Percentiles rank a stretch among this genome's conserved stretches.
Evolutionary conservation across 2,113 vertebrate species (phyloP).

Genomic region (Vidua macroura): DNA sequence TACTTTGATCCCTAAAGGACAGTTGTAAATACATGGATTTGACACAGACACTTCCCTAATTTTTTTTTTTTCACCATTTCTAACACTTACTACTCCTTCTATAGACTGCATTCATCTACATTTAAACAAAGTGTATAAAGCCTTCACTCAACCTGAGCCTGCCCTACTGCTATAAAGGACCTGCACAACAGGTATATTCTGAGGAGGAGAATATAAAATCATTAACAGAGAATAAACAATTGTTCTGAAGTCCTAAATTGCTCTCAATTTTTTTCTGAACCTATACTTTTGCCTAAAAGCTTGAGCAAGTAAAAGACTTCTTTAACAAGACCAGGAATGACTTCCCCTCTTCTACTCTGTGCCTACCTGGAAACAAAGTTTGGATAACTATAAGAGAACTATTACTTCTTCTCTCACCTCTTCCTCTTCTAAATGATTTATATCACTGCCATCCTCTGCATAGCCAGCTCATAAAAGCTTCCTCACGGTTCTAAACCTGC

Average conservation of each 20-base stretch:
- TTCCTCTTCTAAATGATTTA: not conserved
- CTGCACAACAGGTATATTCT: not conserved
- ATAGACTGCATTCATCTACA: not conserved
- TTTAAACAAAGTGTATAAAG: not conserved
- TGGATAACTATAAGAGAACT: not conserved
- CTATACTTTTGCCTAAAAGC: not conserved
- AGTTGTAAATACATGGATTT: not conserved
- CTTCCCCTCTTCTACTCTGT: not conserved
- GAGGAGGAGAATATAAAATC: not conserved
- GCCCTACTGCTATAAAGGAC: not conserved
- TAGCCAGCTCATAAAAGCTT: not conserved
- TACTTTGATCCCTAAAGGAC: not conserved
- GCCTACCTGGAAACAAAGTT: not conserved
- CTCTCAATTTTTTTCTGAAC: not conserved
- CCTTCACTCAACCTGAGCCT: not conserved
- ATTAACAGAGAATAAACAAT: not conserved
- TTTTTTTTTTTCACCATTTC: not conserved
- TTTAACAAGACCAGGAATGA: not conserved
- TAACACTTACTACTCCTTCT: not conserved
- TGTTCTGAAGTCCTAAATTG: not conserved
- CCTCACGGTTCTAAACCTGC: not conserved
- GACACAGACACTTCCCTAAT: not conserved
- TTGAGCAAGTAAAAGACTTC: not conserved
- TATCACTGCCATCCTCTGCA: not conserved
- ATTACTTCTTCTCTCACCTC: not conserved